Evolutionary conservation across 2,797 vertebrate genomes (phyloP).

Genomic region (Protonibea diacanthus): DNA sequence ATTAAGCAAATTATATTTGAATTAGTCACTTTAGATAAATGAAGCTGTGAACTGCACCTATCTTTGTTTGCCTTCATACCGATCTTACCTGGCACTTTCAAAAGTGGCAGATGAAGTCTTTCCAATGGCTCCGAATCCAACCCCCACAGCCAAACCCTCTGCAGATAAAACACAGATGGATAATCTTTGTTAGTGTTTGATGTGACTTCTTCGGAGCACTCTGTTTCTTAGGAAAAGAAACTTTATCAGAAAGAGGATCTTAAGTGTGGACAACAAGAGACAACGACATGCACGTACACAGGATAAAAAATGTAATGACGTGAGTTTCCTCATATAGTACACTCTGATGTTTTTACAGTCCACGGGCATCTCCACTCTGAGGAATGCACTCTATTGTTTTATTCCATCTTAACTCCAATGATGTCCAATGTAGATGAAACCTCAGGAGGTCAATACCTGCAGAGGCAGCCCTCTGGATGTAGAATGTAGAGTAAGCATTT

Average conservation of each 20-base stretch:
- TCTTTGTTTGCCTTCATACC: background rate
- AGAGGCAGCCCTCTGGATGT: background rate
- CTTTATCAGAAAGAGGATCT: background rate
- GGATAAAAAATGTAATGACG: background rate
- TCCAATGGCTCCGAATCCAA: constrained; percentile 93
- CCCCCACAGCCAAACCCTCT: constrained; percentile 98
- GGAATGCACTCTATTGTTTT: background rate
- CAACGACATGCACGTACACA: background rate
- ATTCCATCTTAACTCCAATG: background rate
- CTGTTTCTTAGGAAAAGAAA: background rate
- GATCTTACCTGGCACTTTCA: constrained; percentile 92
- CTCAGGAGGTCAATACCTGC: background rate
- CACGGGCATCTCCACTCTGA: background rate
- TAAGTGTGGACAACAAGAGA: background rate
- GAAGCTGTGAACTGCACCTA: background rate
- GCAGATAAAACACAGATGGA: constrained; percentile 44
- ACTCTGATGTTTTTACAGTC: background rate
- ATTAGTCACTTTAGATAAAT: background rate
- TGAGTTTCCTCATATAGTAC: background rate
- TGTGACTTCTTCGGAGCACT: background rate
- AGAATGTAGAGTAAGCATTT: background rate
- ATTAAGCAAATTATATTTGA: background rate
- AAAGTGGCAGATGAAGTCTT: constrained; percentile 93
- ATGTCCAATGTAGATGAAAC: constrained; percentile 11
- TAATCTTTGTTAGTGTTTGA: background rate